These are phyloP conservation scores for Pholis gunnellus DNA, from an alignment of 2,113 vertebrate genomes.

Conservation along the genomic window DNA sequence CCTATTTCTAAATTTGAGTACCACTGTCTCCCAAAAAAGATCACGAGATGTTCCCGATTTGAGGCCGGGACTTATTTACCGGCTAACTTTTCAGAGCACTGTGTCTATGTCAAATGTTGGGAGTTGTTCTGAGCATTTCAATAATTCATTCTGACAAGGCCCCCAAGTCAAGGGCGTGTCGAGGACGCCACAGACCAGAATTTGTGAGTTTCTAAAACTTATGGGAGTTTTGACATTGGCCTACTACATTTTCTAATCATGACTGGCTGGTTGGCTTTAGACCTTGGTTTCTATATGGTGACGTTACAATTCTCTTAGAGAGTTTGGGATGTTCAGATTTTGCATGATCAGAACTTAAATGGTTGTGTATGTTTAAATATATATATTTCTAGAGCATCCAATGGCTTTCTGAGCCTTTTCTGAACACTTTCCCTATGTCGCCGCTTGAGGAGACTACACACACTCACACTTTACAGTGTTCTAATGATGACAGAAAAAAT, in stretches of 20 bases:
- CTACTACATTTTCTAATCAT: slow-evolving; percentile 6
- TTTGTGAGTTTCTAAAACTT: slow-evolving; percentile 34
- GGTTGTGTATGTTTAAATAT: neutral
- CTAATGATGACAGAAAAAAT: neutral
- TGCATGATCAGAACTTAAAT: neutral
- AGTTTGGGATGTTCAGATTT: neutral
- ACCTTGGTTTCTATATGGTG: neutral
- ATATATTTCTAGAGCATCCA: too few relatives aligned
- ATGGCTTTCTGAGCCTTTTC: neutral
- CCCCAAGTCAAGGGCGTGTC: slow-evolving; percentile 54
- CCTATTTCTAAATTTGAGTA: neutral
- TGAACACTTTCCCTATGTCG: neutral
- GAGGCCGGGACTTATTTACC: neutral
- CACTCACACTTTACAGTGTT: neutral
- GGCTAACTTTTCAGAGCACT: slow-evolving; percentile 3
- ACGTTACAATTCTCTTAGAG: neutral
- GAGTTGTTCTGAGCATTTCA: slow-evolving; percentile 40
- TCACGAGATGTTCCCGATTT: neutral
- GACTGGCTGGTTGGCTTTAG: neutral
- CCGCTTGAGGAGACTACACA: neutral
- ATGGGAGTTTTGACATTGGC: slow-evolving; percentile 19
- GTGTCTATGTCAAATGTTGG: slow-evolving; percentile 32
- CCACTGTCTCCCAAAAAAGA: neutral
- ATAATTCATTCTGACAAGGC: slow-evolving; percentile 67
- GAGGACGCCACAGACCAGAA: slow-evolving; percentile 42